phyloP scores from a whole-genome alignment of 2,888 invertebrate species.

The Gymnoscelis rufifasciata region DNA sequence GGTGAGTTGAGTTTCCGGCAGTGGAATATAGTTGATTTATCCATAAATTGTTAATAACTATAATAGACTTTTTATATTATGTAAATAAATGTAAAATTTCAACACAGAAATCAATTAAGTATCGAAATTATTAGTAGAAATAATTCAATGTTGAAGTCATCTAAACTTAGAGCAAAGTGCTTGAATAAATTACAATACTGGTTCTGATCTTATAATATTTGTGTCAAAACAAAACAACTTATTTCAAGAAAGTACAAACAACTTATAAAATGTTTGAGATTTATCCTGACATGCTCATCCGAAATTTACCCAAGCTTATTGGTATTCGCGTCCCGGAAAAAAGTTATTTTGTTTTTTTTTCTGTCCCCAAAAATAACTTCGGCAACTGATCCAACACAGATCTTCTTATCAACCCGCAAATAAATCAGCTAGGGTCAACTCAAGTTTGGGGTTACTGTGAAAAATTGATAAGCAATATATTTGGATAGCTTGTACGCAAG shows the following conservation, averaged over 20 bases:
- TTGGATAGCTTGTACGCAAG: conserved; percentile 12
- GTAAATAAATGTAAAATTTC: no score
- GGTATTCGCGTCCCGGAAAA: conserved; percentile 1
- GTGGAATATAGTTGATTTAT: no score
- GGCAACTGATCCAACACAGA: conserved; percentile 2
- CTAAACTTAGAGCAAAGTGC: no score
- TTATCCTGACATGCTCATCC: not conserved
- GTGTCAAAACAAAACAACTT: no score
- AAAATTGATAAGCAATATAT: conserved; percentile 28
- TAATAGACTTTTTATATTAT: no score
- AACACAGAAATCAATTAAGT: no score
- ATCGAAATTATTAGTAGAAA: no score
- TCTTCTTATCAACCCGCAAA: conserved; percentile 13
- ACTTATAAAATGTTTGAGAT: not conserved
- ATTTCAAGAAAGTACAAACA: not conserved
- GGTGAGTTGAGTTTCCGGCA: no score
- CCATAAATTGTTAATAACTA: no score
- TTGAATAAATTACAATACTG: not conserved
- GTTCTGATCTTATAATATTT: not conserved
- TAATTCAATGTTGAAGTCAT: no score
- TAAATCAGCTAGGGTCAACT: conserved; percentile 22
- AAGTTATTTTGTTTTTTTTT: conserved; percentile 1
- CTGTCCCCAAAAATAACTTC: conserved; percentile 9
- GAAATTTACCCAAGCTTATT: not conserved
- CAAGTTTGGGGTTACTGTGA: conserved; percentile 21